Percentiles rank a stretch among this genome's conserved stretches.
Conservation (phyloP, 2,888 invertebrate species). For the Gryllus longicercus region DNA sequence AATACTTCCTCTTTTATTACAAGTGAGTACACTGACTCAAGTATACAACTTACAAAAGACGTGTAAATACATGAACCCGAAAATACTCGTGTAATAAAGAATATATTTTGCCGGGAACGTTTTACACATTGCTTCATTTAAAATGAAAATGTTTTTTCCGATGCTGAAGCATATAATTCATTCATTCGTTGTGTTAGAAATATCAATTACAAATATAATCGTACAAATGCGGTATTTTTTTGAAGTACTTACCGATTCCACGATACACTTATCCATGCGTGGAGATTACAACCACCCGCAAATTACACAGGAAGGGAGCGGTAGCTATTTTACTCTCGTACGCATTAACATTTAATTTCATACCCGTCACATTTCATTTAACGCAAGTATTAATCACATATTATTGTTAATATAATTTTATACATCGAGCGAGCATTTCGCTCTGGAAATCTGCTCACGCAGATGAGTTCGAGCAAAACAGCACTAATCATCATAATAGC, state of each 20-base stretch:
- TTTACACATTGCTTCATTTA: not conserved
- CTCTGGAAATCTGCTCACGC: not conserved
- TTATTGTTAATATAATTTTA: conserved; percentile 8
- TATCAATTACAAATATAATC: not conserved
- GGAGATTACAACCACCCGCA: not conserved
- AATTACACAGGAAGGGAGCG: not conserved
- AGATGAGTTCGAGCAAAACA: not conserved
- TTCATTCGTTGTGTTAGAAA: not conserved
- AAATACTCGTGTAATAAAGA: too few species aligned
- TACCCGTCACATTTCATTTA: conserved; percentile 6
- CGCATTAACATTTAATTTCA: conserved; percentile 9
- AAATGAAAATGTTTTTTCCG: not conserved
- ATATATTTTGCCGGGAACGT: too few species aligned
- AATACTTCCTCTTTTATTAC: too few species aligned
- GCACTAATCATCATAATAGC: not conserved
- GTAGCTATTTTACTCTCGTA: not conserved
- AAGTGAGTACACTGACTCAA: too few species aligned
- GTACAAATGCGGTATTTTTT: not conserved
- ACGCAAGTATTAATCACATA: conserved; percentile 8
- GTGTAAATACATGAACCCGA: too few species aligned
- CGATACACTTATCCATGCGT: not conserved
- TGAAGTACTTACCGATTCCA: not conserved
- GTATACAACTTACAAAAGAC: too few species aligned
- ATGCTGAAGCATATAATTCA: not conserved
- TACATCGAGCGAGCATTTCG: not conserved